Evolutionary conservation across 2,113 vertebrate species (phyloP), one percentile per base, ranked within the genome.

Genomic region (Brachyhypopomus occidentalis): DNA sequence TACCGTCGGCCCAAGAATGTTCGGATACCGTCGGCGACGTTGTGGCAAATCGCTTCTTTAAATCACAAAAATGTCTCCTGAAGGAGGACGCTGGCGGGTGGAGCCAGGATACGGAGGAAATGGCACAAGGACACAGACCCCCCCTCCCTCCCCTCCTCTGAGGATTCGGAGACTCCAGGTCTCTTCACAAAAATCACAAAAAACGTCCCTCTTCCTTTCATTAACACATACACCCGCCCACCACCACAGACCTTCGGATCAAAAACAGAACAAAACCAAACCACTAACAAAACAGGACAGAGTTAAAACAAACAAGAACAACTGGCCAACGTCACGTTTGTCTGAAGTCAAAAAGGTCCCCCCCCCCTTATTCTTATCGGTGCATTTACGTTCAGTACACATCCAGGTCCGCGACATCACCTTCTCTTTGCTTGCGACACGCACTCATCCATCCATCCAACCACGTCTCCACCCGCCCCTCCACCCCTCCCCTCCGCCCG

Each of bases 301-400:
- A 66, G 70, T 77, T 52, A 83, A 75, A 79, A 14, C 62, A 86
- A 83, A 63, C 25, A 78, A 20, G 81, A 70, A 59, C 36, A 79
- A 23, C 67, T 64, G 58, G 27, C 76, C 71, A 69, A 48, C 14
- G 30, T 70, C 75, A 84, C 25, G 38, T 86, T 71, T 85, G 82
- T 52, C 45, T 48, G 30, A 77, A 80, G 41, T 70, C 14, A 79
- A 84, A 83, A 74, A n/a, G 14, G 19, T 52, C 38, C 52, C 30
- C 76, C 69, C 17, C 71, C 64, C 67, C 27, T 19, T 76, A 88
- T 30, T 30, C 30, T 30, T 30, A 88, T 84, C 85, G 82, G 16
- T 75, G 83, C 55, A 77, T 89, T 88, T 89, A 84, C 81, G 83
- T 90, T 86, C 86, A 41, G 19, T 80, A 71, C 82, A 88, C 88